Conservation (phyloP, 2,113 vertebrate species). For the Ptilorrhoa leucosticta region DNA sequence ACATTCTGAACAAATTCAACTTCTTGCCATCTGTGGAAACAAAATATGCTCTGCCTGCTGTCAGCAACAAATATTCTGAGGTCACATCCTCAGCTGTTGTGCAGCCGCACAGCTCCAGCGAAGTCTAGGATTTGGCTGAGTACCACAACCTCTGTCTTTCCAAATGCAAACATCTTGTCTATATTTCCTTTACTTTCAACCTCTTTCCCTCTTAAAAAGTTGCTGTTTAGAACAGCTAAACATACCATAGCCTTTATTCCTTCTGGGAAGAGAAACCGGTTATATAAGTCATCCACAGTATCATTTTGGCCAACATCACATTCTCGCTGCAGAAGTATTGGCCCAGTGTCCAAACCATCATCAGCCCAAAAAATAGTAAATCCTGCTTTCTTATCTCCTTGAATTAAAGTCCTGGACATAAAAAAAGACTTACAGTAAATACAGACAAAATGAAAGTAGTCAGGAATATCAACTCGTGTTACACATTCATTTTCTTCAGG, state of each 20-base stretch:
- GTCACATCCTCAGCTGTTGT: not conserved
- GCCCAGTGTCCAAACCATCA: constrained; percentile 94
- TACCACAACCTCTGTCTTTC: not conserved
- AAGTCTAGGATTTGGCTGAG: not conserved
- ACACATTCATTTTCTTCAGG: not conserved
- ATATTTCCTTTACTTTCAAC: not conserved
- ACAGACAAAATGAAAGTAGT: not conserved
- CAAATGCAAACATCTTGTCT: not conserved
- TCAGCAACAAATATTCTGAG: not conserved
- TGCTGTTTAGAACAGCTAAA: not conserved
- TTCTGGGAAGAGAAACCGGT: constrained; percentile 94
- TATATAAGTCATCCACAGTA: constrained; percentile 92
- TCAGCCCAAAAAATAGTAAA: constrained; percentile 98
- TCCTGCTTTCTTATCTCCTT: constrained; percentile 91
- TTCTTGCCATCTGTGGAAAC: not conserved
- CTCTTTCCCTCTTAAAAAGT: not conserved
- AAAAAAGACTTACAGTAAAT: not conserved
- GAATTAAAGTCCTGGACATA: constrained; percentile 89
- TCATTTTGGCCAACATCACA: constrained; percentile 86
- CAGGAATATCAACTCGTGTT: not conserved
- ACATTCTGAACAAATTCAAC: not conserved
- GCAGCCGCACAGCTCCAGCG: not conserved
- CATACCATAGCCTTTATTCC: constrained; percentile 95
- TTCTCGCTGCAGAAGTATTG: constrained; percentile 89
- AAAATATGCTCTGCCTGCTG: not conserved